Evolutionary conservation across 2,888 invertebrate species (phyloP).

Genomic region (Cephus runcator): DNA sequence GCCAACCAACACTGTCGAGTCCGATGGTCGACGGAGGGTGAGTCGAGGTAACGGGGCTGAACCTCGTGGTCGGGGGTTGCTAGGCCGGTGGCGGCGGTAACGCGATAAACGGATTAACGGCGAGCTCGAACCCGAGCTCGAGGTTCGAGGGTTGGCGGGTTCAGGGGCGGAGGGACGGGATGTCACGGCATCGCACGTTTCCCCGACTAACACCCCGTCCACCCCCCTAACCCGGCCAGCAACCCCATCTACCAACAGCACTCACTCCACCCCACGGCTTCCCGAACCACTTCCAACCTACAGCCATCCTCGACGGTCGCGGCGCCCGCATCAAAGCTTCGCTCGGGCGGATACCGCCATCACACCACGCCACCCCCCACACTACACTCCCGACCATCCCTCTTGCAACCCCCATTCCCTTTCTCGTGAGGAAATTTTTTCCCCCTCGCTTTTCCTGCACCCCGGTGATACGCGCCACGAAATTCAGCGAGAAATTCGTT

Average conservation of each 20-base stretch:
- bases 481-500: no score
- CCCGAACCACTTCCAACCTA: constrained; percentile 7
- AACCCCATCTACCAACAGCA: no score
- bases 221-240: constrained; percentile 15
- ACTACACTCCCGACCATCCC: constrained; percentile 16
- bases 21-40: no score
- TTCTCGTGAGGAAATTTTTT: constrained; percentile 10
- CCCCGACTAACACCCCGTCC: constrained; percentile 43
- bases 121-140: constrained; percentile 52
- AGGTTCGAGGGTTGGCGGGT: constrained; percentile 34
- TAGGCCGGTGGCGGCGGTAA: constrained; percentile 57
- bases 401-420: constrained; percentile 19
- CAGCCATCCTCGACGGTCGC: constrained; percentile 10
- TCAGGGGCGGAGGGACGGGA: constrained; percentile 40
- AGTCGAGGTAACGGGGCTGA: constrained; percentile 10
- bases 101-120: constrained; percentile 65
- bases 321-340: constrained; percentile 47
- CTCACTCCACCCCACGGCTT: not conserved
- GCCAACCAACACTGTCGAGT: no score
- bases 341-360: constrained; percentile 34
- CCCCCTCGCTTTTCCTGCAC: constrained; percentile 21
- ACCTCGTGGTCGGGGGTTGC: constrained; percentile 22
- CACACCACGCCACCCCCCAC: constrained; percentile 5
- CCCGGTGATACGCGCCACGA: not conserved
- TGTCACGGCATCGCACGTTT: constrained; percentile 57